phyloP scores from a whole-genome alignment of 2,113 vertebrate species.

The Anoplopoma fimbria region DNA sequence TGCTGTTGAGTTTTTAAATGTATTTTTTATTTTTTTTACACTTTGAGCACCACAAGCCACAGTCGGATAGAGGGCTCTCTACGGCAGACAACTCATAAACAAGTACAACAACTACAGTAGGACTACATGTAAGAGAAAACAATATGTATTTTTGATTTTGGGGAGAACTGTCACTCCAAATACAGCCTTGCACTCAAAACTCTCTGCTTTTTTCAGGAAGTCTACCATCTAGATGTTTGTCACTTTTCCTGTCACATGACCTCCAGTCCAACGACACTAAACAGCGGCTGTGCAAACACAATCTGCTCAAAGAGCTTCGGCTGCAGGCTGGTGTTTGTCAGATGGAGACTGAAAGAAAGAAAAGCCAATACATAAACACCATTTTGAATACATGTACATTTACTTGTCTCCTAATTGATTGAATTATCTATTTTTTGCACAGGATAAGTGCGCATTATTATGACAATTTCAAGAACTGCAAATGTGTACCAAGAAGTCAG shows the following conservation, averaged over 20 bases:
- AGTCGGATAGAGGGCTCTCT: too few species aligned
- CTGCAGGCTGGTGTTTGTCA: not conserved
- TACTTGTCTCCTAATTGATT: not conserved
- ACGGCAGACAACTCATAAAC: too few species aligned
- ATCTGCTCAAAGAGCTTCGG: constrained; percentile 5
- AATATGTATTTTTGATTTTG: too few species aligned
- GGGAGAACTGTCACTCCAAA: not conserved
- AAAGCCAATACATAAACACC: not conserved
- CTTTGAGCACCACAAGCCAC: too few species aligned
- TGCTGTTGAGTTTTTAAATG: too few species aligned
- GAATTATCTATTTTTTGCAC: too few species aligned
- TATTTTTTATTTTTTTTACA: too few species aligned
- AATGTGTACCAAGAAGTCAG: not conserved
- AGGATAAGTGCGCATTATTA: not conserved
- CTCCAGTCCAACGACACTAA: not conserved
- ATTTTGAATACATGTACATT: not conserved
- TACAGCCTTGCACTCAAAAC: not conserved
- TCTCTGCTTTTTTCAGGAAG: constrained; percentile 49
- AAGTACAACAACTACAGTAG: too few species aligned
- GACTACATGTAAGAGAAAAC: too few species aligned
- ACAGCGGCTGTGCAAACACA: constrained; percentile 23
- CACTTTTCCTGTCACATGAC: constrained; percentile 60
- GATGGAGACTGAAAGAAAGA: not conserved
- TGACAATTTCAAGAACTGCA: not conserved
- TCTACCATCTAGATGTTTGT: constrained; percentile 32